Percentiles rank a stretch among this genome's conserved stretches.
Evolutionary conservation across 2,888 invertebrate genomes (phyloP).

Genomic region (Rambutsinella grinnellia): DNA sequence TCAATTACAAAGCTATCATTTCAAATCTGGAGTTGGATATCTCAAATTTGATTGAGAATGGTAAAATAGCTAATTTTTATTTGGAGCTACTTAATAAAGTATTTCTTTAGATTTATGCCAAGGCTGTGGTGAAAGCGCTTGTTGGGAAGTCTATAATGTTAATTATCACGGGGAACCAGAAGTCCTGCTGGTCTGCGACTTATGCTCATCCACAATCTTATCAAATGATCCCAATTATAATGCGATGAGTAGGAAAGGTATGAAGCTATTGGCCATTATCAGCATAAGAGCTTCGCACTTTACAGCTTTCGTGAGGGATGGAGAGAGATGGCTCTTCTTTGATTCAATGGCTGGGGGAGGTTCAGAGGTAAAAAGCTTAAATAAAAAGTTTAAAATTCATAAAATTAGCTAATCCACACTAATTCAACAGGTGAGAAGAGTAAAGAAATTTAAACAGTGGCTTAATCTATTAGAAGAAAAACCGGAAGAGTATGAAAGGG

Average conservation of each 20-base stretch:
- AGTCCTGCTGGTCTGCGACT: not conserved
- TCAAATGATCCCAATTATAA: not conserved
- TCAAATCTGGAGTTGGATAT: conserved; percentile 47
- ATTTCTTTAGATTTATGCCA: not conserved
- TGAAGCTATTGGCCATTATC: conserved; percentile 4
- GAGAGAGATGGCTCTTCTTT: conserved; percentile 9
- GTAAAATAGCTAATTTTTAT: conserved; percentile 27
- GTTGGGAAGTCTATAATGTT: not conserved
- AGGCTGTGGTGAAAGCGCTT: not conserved
- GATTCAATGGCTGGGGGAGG: conserved; percentile 18
- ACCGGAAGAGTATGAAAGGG: not conserved
- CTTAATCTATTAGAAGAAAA: not conserved
- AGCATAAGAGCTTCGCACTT: conserved; percentile 8
- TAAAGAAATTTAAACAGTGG: not conserved
- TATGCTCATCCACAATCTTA: not conserved
- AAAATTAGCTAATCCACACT: not conserved
- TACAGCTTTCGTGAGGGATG: not conserved
- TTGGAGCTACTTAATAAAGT: not conserved
- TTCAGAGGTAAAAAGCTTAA: conserved; percentile 6
- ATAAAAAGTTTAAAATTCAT: not conserved
- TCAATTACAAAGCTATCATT: conserved; percentile 58
- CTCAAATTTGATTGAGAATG: conserved; percentile 50
- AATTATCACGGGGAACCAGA: not conserved
- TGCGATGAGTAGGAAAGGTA: not conserved
- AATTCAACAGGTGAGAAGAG: not conserved